These are phyloP conservation scores for Gadus chalcogrammus DNA, from an alignment of 2,113 vertebrate species.

Conservation along the genomic window DNA sequence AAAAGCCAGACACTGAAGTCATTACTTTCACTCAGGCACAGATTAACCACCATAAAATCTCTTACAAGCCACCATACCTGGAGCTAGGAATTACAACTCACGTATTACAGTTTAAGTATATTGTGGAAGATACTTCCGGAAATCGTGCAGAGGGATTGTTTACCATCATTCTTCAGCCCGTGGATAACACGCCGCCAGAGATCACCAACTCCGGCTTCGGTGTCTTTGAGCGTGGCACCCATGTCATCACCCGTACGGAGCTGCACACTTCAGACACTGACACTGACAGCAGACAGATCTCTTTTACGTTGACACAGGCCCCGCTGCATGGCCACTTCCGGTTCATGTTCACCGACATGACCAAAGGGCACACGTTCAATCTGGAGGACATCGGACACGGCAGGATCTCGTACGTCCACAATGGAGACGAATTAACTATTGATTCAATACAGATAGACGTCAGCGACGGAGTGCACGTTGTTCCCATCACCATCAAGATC, in stretches of 20 bases:
- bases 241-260: slow-evolving; percentile 78
- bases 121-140: slow-evolving; percentile 84
- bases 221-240: slow-evolving; percentile 77
- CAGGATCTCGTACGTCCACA: slow-evolving; percentile 80
- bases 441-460: slow-evolving; percentile 87
- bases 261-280: slow-evolving; percentile 84
- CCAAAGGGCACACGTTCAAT: slow-evolving; percentile 76
- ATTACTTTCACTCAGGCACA: slow-evolving; percentile 91
- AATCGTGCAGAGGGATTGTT: slow-evolving; percentile 80
- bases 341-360: slow-evolving; percentile 73
- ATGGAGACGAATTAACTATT: slow-evolving; percentile 75
- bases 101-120: slow-evolving; percentile 86
- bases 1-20: slow-evolving; percentile 79
- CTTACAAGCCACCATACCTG: slow-evolving; percentile 84
- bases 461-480: slow-evolving; percentile 86
- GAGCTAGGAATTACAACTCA: slow-evolving; percentile 88
- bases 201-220: slow-evolving; percentile 90
- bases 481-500: slow-evolving; percentile 85
- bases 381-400: slow-evolving; percentile 82
- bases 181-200: slow-evolving; percentile 90
- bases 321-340: slow-evolving; percentile 81
- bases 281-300: slow-evolving; percentile 79
- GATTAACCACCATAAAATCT: slow-evolving; percentile 95
- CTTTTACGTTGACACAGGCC: slow-evolving; percentile 81
- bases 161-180: slow-evolving; percentile 86